Base-by-base conservation (phyloP, 2,888 invertebrate genomes). In the Drosophila buzzatii region DNA sequence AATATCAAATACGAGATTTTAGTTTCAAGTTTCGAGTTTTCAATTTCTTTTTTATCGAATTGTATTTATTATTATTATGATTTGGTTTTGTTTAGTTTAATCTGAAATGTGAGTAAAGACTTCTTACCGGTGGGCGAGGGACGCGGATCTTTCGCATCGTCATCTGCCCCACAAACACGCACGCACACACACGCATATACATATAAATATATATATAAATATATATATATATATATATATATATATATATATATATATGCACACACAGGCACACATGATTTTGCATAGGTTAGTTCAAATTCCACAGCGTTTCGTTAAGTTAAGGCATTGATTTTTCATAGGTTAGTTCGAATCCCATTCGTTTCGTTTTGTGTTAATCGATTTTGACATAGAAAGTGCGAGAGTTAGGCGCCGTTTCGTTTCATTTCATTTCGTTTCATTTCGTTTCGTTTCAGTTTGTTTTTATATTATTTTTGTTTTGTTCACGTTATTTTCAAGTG, bases 111-210 rank as follows among this genome's bases (percentile, higher is more conserved):
- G 55, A 39, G 27, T 49, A 66, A 56, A 56, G 31, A 41, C 23
- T 67, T 82, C 92, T 92, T 92, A 92, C 92, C 91, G 80, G 71
- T 66, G 70, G 89, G 82, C 73, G 49, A 72, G 63, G 87, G 81
- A 74, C 87, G 87, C 70, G 92, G 92, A 69, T 78, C 65, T 81
- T 86, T 92, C 63, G 66, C 79, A 89, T 92, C 92, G 59, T 92
- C 92, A 58, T 59, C 92, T 92, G 79, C 61, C 53, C 45, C 39
- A 75, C n/a, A 52, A 35, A 64, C 51, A 64, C 60, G 20, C 27
- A 58, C 42, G 23, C 23, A 45, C 16, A 20, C 42, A 47, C 31
- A 44, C 14, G 39, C 2, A 39, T 23, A 61, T 9, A 42, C n/a
- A 63, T 18, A 35, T 14, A 55, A 0, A 41, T n/a, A 58, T 0